These are phyloP conservation scores for Agrotis clavis DNA, from an alignment of 2,888 invertebrate species.

Conservation along the genomic window DNA sequence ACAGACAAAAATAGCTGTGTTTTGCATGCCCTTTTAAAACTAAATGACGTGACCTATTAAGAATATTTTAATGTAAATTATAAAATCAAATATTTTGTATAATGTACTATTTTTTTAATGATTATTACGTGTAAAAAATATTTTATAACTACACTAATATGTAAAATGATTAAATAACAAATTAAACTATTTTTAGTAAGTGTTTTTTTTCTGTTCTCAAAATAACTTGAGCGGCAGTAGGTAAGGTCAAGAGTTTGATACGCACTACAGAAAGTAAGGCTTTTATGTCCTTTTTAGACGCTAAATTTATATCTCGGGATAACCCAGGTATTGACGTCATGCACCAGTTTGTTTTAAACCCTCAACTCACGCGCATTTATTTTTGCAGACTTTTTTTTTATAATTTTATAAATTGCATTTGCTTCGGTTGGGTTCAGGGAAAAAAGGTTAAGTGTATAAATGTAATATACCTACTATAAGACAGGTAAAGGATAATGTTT, in stretches of 20 bases:
- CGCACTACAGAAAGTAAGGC: background rate
- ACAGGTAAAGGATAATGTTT: background rate
- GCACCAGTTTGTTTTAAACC: background rate
- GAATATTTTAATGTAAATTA: too few species aligned
- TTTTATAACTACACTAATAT: background rate
- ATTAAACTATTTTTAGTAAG: background rate
- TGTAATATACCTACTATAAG: background rate
- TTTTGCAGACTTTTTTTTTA: background rate
- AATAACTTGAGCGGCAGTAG: too few species aligned
- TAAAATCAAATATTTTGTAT: too few species aligned
- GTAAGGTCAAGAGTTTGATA: too few species aligned
- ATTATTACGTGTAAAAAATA: too few species aligned
- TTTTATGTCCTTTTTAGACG: background rate
- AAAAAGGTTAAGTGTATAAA: background rate
- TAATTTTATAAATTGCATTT: background rate
- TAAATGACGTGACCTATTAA: too few species aligned
- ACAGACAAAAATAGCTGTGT: too few species aligned
- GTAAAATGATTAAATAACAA: too few species aligned
- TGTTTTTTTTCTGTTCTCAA: background rate
- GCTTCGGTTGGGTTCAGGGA: background rate
- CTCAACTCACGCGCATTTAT: background rate
- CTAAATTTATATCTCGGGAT: background rate
- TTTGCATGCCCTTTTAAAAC: too few species aligned
- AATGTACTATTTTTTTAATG: too few species aligned
- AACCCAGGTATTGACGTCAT: background rate